Evolutionary conservation across 1,140 invertebrate species (phyloP).

Genomic region (Ceratoteleas bidentatus): DNA sequence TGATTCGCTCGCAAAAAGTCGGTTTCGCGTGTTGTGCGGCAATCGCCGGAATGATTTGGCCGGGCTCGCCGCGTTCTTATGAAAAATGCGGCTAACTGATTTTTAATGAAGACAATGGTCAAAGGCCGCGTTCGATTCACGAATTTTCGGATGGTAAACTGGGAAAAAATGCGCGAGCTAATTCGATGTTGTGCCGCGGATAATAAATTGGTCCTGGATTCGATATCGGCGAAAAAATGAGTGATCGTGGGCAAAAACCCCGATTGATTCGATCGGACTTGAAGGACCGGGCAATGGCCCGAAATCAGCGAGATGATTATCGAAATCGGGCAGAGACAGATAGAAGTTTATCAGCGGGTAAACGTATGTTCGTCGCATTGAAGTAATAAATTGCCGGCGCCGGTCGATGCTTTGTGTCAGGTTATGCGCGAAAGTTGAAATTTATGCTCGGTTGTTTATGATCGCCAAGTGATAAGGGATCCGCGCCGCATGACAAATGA

Average conservation of each 20-base stretch:
- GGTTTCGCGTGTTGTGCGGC: slow-evolving; percentile 14
- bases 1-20: slow-evolving; percentile 42
- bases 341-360: slow-evolving; percentile 75
- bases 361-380: slow-evolving; percentile 76
- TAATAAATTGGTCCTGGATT: slow-evolving; percentile 17
- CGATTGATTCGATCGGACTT: slow-evolving; percentile 34
- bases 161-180: background rate
- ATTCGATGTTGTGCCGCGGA: slow-evolving; percentile 5
- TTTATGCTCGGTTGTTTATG: slow-evolving; percentile 82
- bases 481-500: slow-evolving; percentile 81
- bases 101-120: too few relatives aligned
- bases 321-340: slow-evolving; percentile 59
- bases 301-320: slow-evolving; percentile 74
- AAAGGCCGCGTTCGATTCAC: too few relatives aligned
- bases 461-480: slow-evolving; percentile 82
- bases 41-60: too few relatives aligned
- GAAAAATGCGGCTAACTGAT: too few relatives aligned
- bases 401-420: slow-evolving; percentile 80
- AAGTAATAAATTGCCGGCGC: slow-evolving; percentile 80
- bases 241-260: background rate
- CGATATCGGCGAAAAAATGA: slow-evolving; percentile 8
- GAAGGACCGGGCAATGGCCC: slow-evolving; percentile 58
- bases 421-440: slow-evolving; percentile 82
- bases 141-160: too few relatives aligned
- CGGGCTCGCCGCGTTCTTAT: background rate